These are phyloP conservation scores for Drosophila suzukii DNA, from an alignment of 1,140 invertebrate genomes.

Conservation along the genomic window DNA sequence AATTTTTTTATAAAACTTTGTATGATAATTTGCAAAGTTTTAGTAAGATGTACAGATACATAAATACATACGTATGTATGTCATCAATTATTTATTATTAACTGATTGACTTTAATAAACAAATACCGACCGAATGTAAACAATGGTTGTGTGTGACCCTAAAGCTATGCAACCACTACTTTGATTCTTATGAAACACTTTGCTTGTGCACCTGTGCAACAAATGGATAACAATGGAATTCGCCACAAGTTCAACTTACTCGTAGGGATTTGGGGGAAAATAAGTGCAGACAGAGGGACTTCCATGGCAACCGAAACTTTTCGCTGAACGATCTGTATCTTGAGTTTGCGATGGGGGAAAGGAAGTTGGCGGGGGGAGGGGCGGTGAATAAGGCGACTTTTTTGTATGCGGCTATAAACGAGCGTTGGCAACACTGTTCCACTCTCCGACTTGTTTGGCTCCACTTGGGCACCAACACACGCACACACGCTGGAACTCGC, in stretches of 20 bases:
- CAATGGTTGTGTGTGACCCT: not conserved
- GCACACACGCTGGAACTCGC: constrained; percentile 12
- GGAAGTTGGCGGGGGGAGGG: not conserved
- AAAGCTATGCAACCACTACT: not conserved
- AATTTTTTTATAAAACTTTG: too few relatives aligned
- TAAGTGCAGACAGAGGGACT: not conserved
- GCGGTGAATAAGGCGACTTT: constrained; percentile 14
- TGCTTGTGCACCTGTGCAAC: constrained; percentile 4
- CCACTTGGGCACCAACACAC: constrained; percentile 14
- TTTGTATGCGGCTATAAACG: constrained; percentile 18
- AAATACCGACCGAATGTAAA: not conserved
- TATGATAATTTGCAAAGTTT: too few relatives aligned
- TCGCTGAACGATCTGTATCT: constrained; percentile 28
- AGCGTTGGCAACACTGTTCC: constrained; percentile 31
- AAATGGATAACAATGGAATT: not conserved
- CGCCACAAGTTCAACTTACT: not conserved
- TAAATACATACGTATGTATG: too few relatives aligned
- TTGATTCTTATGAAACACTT: not conserved
- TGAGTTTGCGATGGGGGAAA: not conserved
- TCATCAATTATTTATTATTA: not conserved
- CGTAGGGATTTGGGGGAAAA: not conserved
- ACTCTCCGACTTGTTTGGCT: constrained; percentile 19
- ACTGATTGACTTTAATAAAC: not conserved
- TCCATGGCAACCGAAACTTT: constrained; percentile 11
- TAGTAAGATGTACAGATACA: too few relatives aligned